phyloP scores from a whole-genome alignment of 2,888 invertebrate genomes.

The Drosophila neutralis region DNA sequence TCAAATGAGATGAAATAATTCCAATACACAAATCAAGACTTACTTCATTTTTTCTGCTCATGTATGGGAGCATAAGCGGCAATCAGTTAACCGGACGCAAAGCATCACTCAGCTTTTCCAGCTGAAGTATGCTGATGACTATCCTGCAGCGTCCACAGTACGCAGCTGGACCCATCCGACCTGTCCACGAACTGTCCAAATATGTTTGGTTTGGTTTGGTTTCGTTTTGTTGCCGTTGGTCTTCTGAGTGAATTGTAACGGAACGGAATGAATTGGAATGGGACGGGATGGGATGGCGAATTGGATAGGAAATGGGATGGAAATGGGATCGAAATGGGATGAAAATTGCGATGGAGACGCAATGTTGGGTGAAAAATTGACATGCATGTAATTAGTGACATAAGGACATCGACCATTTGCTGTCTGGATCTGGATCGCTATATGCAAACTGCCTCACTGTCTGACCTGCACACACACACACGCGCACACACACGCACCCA shows the following conservation, averaged over 20 bases:
- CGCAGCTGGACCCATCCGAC: constrained; percentile 25
- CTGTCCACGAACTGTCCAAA: constrained; percentile 79
- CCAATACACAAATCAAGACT: neutral
- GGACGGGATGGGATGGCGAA: neutral
- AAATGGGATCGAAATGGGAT: constrained; percentile 9
- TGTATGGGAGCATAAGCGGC: neutral
- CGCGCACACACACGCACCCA: constrained; percentile 9
- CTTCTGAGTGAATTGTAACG: constrained; percentile 42
- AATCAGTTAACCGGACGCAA: neutral
- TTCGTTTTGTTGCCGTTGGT: constrained; percentile 60
- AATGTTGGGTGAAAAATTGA: constrained; percentile 80
- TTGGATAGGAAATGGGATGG: neutral
- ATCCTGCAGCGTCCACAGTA: neutral
- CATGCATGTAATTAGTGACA: constrained; percentile 80
- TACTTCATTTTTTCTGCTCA: neutral
- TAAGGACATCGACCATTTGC: constrained; percentile 53
- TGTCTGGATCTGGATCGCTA: constrained; percentile 27
- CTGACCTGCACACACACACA: constrained; percentile 13
- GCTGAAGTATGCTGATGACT: constrained; percentile 36
- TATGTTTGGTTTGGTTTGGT: constrained; percentile 52
- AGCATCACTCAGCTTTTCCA: constrained; percentile 20
- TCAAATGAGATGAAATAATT: neutral
- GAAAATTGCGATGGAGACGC: constrained; percentile 29
- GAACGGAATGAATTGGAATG: constrained; percentile 18
- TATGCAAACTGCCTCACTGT: constrained; percentile 6